These are phyloP conservation scores for Cephalopterus ornatus DNA, from an alignment of 2,113 vertebrate genomes.

Conservation along the genomic window DNA sequence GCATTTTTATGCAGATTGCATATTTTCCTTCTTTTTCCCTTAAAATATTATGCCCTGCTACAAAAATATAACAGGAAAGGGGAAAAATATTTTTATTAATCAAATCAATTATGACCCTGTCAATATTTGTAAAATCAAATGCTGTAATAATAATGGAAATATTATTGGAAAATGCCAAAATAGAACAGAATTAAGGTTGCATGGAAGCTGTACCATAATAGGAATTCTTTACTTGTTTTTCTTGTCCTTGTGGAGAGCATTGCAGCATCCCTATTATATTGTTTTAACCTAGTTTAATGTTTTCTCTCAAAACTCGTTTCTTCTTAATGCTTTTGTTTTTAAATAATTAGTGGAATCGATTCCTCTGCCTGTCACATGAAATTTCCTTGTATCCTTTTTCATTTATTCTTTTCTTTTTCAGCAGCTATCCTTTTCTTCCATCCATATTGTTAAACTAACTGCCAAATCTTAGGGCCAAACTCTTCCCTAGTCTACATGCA, in stretches of 20 bases:
- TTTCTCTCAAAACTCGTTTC: neutral
- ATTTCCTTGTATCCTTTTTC: neutral
- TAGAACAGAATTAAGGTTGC: neutral
- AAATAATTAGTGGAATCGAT: neutral
- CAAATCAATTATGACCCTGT: neutral
- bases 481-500: neutral
- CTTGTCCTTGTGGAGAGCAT: neutral
- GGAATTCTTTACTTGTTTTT: neutral
- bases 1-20: neutral
- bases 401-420: neutral
- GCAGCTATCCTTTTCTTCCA: neutral
- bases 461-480: fast-evolving
- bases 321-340: neutral
- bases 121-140: neutral
- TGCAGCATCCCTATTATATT: neutral
- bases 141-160: neutral
- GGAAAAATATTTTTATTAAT: neutral
- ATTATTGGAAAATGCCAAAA: neutral
- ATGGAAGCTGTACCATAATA: neutral
- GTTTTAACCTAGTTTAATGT: neutral
- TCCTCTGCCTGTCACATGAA: neutral
- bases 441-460: neutral
- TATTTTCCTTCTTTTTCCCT: neutral
- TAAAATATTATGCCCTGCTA: neutral
- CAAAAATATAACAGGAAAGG: neutral